Evolutionary conservation across 2,888 invertebrate genomes (phyloP), one percentile per base, ranked within the genome.

Genomic region (Agrotis ipsilon): DNA sequence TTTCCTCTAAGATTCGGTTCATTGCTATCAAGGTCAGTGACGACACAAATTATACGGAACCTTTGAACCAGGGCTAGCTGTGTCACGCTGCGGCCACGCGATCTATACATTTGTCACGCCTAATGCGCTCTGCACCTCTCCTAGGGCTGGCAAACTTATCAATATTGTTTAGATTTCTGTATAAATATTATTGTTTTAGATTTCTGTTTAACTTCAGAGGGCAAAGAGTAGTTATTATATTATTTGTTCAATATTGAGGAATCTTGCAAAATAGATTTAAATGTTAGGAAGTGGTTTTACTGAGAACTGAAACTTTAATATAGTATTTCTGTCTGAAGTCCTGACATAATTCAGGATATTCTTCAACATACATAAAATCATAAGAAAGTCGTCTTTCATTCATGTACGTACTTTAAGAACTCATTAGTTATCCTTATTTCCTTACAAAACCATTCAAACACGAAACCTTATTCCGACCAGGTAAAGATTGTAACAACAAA

Each of bases 41-140:
- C 52, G 63, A 51, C 21, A 66, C 64, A 72, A 72, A 76, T 68
- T 61, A 54, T 21, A 58, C 27, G 27, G 24, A 32, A 68, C 62
- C 57, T 60, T 59, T 57, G 55, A 55, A 51, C 72, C 27, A 49
- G 64, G 57, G 52, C 58, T 80, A 59, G 45, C 59, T 66, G 49
- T 80, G 68, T 77, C 77, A 81, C 73, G 60, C 65, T 39, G 54
- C 24, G 45, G 39, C 73, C 84, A 83, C 83, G 83, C 84, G 65
- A 83, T 78, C 65, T 52, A 68, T 67, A 80, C 83, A 84, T 83
- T 83, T 83, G 83, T 83, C 84, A 83, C 78, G 75, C 68, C 72
- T 83, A 80, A 84, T 84, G 82, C 78, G 80, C 69, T 80, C 75
- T 78, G 78, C 74, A 78, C 69, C 75, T 70, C 19, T 6, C 13